A percentile compares a stretch with the other conserved stretches of the same genome.
Conservation (phyloP, 2,113 vertebrate species). For the Oxygymnocypris stewartii region DNA sequence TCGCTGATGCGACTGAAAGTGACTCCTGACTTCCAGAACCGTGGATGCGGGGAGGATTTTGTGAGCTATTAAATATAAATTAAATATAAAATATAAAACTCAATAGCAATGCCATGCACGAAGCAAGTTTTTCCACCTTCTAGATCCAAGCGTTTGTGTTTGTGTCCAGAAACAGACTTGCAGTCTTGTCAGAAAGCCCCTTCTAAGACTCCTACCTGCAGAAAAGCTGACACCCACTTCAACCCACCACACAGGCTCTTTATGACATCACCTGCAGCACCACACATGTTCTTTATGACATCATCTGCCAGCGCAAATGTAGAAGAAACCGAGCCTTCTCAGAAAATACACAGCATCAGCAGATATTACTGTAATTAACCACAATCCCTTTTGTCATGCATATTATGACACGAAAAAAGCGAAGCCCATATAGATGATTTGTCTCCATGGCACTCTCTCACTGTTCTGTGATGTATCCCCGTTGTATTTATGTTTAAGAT, state of each 20-base stretch:
- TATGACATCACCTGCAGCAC: constrained; percentile 26
- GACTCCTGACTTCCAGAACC: constrained; percentile 23
- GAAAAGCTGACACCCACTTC: constrained; percentile 47
- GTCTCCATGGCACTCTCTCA: background rate
- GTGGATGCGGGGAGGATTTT: background rate
- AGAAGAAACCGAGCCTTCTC: constrained; percentile 22
- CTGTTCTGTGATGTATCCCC: background rate
- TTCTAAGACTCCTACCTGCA: constrained; percentile 36
- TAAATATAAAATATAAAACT: background rate
- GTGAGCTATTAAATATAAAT: constrained; percentile 41
- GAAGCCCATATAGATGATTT: constrained; percentile 11
- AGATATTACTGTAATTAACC: constrained; percentile 37
- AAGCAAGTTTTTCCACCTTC: background rate
- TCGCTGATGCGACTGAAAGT: constrained; percentile 7
- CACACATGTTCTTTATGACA: constrained; percentile 20
- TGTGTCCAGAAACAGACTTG: constrained; percentile 27
- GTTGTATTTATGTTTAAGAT: background rate
- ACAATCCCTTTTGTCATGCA: constrained; percentile 7
- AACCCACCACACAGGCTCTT: background rate
- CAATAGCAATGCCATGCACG: constrained; percentile 35
- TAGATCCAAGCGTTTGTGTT: background rate
- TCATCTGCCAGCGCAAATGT: constrained; percentile 7
- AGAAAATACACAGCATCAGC: constrained; percentile 31
- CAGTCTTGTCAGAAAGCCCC: constrained; percentile 25
- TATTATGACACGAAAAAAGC: constrained; percentile 20